Evolutionary conservation across 2,797 vertebrate species (phyloP).

Genomic region (Picus viridis): DNA sequence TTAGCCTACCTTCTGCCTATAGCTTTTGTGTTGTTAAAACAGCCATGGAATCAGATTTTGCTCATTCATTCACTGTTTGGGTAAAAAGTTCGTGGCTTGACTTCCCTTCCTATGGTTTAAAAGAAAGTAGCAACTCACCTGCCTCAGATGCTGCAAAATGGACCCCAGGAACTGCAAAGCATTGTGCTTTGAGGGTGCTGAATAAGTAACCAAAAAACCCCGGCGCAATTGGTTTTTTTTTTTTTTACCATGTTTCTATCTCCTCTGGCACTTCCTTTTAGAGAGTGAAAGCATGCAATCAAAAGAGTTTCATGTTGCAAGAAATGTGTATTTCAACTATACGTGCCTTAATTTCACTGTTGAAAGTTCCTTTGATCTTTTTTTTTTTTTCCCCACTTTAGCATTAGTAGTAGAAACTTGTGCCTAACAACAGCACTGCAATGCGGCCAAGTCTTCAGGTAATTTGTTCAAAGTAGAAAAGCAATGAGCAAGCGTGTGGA

Average conservation of each 20-base stretch:
- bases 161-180: neutral
- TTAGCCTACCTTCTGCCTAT: neutral
- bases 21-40: neutral
- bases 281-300: slow-evolving; percentile 22
- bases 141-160: neutral
- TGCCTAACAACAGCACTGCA: slow-evolving; percentile 4
- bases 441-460: slow-evolving; percentile 41
- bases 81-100: neutral
- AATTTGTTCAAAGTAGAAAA: slow-evolving; percentile 47
- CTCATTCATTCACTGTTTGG: neutral
- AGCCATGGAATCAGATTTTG: neutral
- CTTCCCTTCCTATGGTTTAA: neutral
- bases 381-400: slow-evolving; percentile 5
- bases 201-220: neutral
- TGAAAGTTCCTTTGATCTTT: slow-evolving; percentile 62
- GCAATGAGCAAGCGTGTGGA: neutral
- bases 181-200: neutral
- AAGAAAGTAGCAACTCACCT: neutral
- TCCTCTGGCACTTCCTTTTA: slow-evolving; percentile 39
- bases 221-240: neutral
- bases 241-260: neutral
- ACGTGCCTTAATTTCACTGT: slow-evolving; percentile 20
- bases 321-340: slow-evolving; percentile 41
- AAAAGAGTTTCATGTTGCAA: slow-evolving; percentile 38
- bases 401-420: slow-evolving; percentile 30